Conservation (phyloP, 2,797 vertebrate species). For the Artibeus lituratus region DNA sequence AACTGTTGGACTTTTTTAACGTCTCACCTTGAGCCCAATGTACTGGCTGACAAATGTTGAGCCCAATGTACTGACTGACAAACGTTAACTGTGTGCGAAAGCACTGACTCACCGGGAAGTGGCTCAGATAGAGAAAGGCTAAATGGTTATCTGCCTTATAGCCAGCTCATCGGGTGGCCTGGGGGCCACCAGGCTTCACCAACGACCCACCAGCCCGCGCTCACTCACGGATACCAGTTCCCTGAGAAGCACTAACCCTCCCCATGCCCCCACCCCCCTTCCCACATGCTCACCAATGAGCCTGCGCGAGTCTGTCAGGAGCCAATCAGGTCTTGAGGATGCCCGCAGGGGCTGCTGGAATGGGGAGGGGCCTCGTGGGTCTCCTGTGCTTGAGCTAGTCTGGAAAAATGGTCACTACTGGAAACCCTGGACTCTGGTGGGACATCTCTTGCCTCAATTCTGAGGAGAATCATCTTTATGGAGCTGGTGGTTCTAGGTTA, state of each 20-base stretch:
- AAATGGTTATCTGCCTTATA: not conserved
- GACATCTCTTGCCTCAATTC: too few species aligned
- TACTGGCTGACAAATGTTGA: not conserved
- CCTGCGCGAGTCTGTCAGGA: fast-evolving
- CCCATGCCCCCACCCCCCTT: too few species aligned
- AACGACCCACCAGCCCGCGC: fast-evolving
- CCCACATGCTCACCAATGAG: not conserved
- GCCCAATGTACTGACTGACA: not conserved
- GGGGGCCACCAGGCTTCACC: not conserved
- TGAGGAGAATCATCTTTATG: not conserved
- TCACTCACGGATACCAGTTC: fast-evolving
- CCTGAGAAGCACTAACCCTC: not conserved
- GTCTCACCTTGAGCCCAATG: fast-evolving
- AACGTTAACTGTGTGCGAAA: fast-evolving
- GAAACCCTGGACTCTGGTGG: not conserved
- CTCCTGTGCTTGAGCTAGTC: fast-evolving
- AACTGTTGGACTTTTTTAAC: not conserved
- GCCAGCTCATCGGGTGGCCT: fast-evolving
- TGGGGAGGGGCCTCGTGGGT: fast-evolving
- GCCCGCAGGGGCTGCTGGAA: fast-evolving
- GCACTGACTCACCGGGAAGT: not conserved
- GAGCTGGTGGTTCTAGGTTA: not conserved
- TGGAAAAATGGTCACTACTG: fast-evolving
- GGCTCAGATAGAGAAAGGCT: not conserved
- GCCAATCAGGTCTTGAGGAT: not conserved